Base-by-base conservation (phyloP, 2,888 invertebrate species). In the Tricholauxania praeusta region DNA sequence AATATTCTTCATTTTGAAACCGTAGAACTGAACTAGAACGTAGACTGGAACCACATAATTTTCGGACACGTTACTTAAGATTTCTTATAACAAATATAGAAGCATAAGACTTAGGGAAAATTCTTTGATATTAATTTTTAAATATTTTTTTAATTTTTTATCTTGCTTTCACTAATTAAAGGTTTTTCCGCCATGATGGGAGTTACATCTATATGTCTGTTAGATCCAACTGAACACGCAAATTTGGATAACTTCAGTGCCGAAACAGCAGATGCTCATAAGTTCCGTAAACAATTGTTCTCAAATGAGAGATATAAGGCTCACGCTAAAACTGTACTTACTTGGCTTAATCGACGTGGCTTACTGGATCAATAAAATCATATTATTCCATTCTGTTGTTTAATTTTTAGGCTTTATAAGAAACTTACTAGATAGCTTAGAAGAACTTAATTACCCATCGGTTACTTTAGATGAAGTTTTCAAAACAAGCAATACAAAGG, bases 171-270 rank as follows among this genome's bases (percentile, higher is more conserved):
- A 57, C 28, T 2, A 47, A 47, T 32, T 19, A 39, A 39, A 79
- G 79, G 80, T 8, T 59, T 75, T 52, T 19, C 47, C 2, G 12
- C 67, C 17, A 14, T 72, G 14, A 53, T 67, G n/a, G 67, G 62
- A n/a, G 52, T 51, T 5, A 15, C 48, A 28, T 28, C 68, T 0
- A 2, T 72, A 39, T 72, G 72, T 51, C 53, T 68, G 49, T 15
- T 48, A n/a, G 72, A 72, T 48, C 72, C 67, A 5, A 68, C 55
- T 10, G 48, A 57, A 14, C 47, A 47, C 17, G 52, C 62, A 12
- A 67, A 52, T n/a, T 15, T 72, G 22, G 72, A 68, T 47, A 67
- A 12, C 19, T 62, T 72, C 15, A 47, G 22, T 15, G 47, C 14
- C 12, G 72, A 72, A 47, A 53, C 67, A 1, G 17, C 59, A 47